A percentile compares a stretch with the other conserved stretches of the same genome.
phyloP scores from a whole-genome alignment of 2,888 invertebrate genomes.

The Himalopsyche anomala region DNA sequence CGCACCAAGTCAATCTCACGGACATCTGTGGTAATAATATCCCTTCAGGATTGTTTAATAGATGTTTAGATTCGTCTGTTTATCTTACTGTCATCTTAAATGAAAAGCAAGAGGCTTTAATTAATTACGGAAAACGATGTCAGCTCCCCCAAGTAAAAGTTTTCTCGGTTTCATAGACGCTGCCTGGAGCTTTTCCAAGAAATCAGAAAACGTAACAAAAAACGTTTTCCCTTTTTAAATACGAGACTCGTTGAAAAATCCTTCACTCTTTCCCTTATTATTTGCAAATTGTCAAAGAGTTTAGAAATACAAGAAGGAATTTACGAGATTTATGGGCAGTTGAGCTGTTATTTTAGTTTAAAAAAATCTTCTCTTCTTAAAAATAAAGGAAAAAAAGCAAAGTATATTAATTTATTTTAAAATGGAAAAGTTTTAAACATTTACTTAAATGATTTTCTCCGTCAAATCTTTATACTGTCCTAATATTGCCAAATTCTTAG shows the following conservation, averaged over 20 bases:
- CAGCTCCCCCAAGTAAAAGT: not conserved
- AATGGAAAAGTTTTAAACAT: no score
- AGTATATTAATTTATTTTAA: no score
- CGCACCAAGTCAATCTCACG: not conserved
- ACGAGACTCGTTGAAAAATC: not conserved
- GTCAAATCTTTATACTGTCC: no score
- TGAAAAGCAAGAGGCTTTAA: conserved; percentile 50
- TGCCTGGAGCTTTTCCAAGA: conserved; percentile 9
- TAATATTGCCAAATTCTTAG: no score
- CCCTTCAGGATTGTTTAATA: not conserved
- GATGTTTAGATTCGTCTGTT: conserved; percentile 28
- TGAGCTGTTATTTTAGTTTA: conserved; percentile 5
- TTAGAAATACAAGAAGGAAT: conserved; percentile 26
- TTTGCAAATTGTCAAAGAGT: conserved; percentile 21
- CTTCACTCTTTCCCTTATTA: not conserved
- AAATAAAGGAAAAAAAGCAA: no score
- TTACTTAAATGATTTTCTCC: no score
- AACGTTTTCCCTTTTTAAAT: conserved; percentile 22
- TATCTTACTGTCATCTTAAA: conserved; percentile 29
- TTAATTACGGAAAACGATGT: conserved; percentile 53
- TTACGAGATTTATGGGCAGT: not conserved
- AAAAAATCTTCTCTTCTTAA: not conserved
- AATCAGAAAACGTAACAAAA: conserved; percentile 13
- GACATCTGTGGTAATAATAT: conserved; percentile 18
- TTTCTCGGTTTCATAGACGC: conserved; percentile 12